Base-by-base conservation (phyloP, 2,797 vertebrate genomes). In the Salarias fasciatus region DNA sequence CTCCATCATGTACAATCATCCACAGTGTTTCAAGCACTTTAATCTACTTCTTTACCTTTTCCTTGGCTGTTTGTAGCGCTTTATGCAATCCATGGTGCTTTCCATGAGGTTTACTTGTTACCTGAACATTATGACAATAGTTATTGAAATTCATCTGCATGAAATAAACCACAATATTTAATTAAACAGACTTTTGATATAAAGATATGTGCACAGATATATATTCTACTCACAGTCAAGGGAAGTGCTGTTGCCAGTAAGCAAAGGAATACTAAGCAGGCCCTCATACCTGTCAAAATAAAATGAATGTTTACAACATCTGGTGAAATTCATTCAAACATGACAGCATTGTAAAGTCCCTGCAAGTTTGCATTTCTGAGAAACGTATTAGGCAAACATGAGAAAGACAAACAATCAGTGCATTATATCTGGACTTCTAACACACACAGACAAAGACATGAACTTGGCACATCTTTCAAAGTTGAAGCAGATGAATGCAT, bases 241-340 rank as follows among this genome's bases (percentile, higher is more conserved):
- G 78, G 57, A 79, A 91, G 85, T 11, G 84, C 84, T 61, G 83
- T 80, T 70, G 78, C 82, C 85, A 92, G 66, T 46, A 93, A 71
- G 71, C 80, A 86, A 62, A 90, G 13, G 38, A 87, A 71, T 35
- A 85, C 65, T 3, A 90, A 66, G 65, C 66, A 82, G 75, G 69
- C 68, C 88, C 75, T 91, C 92, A 94, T 93, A 75, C 77, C 92
- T 94, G 79, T 48, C 88, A 87, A 4, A 69, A 50, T 24, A 1
- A 59, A 37, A 45, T 35, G 0, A 55, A 36, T 13, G 35, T 2
- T 51, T 59, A 14, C 35, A 29, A 50, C 4, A 50, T 2, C 6
- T 0, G 11, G 53, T 10, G 57, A 8, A 46, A 53, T 7, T 3
- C 11, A 13, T 33, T 4, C 2, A 4, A 24, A 56, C 35, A 15